A percentile compares a stretch with the other conserved stretches of the same genome.
These are phyloP conservation scores for Aphidoletes aphidimyza DNA, from an alignment of 2,888 invertebrate species.

Conservation along the genomic window DNA sequence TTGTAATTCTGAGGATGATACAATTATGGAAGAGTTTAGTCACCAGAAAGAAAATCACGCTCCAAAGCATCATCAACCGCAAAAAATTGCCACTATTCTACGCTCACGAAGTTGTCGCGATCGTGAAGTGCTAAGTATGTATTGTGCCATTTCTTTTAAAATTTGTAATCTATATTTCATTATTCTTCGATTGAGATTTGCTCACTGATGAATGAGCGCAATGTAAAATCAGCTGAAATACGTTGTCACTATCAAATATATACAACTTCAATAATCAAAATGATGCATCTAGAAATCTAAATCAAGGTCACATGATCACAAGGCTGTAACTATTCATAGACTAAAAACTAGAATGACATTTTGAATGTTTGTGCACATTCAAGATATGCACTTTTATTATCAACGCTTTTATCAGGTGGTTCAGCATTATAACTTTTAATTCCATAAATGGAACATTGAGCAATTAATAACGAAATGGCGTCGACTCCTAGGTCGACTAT, in stretches of 20 bases:
- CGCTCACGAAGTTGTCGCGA: constrained; percentile 82
- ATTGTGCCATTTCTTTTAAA: no score
- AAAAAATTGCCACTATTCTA: constrained; percentile 70
- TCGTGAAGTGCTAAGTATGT: constrained; percentile 68
- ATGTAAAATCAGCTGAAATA: neutral
- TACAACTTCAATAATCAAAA: neutral
- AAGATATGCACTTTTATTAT: neutral
- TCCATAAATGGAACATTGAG: neutral
- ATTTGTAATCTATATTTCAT: no score
- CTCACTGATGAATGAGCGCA: neutral
- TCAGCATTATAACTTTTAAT: neutral
- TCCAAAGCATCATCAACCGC: constrained; percentile 59
- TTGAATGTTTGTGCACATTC: no score
- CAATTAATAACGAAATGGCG: no score
- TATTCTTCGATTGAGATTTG: neutral
- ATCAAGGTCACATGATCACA: neutral
- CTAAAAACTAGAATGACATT: no score
- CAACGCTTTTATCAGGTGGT: neutral
- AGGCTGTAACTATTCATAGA: neutral
- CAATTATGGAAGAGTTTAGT: constrained; percentile 66
- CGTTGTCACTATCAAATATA: no score
- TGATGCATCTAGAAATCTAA: neutral
- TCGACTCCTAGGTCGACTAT: no score
- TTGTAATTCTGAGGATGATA: constrained; percentile 68
- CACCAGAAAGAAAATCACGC: constrained; percentile 47